Evolutionary conservation across 2,888 invertebrate species (phyloP), one percentile per base, ranked within the genome.

Genomic region (Diabrotica balteata): DNA sequence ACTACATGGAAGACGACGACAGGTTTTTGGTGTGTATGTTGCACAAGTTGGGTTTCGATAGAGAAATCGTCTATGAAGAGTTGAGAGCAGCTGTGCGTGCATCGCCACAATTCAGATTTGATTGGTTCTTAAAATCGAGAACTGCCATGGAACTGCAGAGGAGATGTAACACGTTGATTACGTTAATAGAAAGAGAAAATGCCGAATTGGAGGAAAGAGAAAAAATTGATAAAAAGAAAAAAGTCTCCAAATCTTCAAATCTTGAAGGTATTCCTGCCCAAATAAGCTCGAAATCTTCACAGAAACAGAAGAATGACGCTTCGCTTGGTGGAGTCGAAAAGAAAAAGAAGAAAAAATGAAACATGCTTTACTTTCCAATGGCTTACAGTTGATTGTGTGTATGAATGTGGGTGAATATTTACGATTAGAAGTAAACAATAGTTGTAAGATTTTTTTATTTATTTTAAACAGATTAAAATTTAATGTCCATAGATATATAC

Each of bases 1-100:
- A 97, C 84, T 97, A 97, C 84, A 96, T 95, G 8, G 97, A 97
- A 84, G 97, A 97, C 79, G 97, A 97, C 82, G 97, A 98, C 81
- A 85, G 97, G 72, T 99, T 98, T 85, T 86, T 99, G 61, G 96
- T 99, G 9, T 99, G 98, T 84, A 98, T 98, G 97, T 85, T 99
- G 63, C 98, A 99, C 83, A 98, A 98, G 83, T 87, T 99, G 45
- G 99, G 99, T 46, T 98, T 99, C 80, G 99, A 99, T 84, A 95
- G 97, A 80, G 99, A 99, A 83, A 98, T 98, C 81, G 98, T 99
- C 2, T 99, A 99, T 80, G 99, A 99, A 83, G 98, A 99, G 84
- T 86, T 99, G 7, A 87, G 98, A 22, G 94, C 96, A 0, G 92
- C 96, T 1, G 95, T 99, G 58, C 89, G 94, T 84, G 91, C 92